Percentiles rank a stretch among this genome's conserved stretches.
Conservation (phyloP, 2,797 vertebrate genomes). For the Hippoglossus hippoglossus region DNA sequence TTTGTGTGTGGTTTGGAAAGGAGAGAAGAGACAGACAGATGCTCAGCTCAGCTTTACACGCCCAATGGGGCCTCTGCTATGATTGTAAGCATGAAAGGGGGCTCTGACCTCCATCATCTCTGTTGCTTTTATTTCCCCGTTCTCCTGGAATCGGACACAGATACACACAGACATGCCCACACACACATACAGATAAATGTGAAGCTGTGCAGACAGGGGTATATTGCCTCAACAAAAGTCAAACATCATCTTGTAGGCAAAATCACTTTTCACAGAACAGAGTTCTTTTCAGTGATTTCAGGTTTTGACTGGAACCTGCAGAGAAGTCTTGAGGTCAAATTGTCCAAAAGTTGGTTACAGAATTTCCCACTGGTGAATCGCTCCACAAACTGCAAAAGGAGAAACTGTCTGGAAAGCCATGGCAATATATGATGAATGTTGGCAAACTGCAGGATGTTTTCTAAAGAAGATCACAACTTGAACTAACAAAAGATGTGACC, state of each 20-base stretch:
- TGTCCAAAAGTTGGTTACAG: constrained; percentile 55
- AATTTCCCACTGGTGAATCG: constrained; percentile 50
- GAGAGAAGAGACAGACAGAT: constrained; percentile 84
- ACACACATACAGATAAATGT: constrained; percentile 61
- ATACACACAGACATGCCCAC: constrained; percentile 61
- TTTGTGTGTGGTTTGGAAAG: constrained; percentile 65
- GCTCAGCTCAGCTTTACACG: constrained; percentile 80
- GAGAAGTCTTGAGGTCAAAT: constrained; percentile 51
- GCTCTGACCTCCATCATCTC: constrained; percentile 84
- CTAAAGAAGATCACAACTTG: neutral
- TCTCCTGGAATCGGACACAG: constrained; percentile 77
- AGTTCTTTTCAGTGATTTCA: constrained; percentile 54
- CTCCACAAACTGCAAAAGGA: constrained; percentile 45
- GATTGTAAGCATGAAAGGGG: constrained; percentile 84
- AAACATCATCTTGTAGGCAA: constrained; percentile 70
- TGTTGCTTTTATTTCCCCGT: constrained; percentile 81
- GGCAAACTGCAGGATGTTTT: constrained; percentile 33
- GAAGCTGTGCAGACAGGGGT: constrained; percentile 66
- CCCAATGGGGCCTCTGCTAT: constrained; percentile 80
- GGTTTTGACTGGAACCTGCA: constrained; percentile 67
- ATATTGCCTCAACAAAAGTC: constrained; percentile 67
- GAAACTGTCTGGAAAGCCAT: constrained; percentile 36
- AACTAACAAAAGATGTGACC: constrained; percentile 9
- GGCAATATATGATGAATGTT: constrained; percentile 42
- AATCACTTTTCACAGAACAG: constrained; percentile 62